Percentiles rank a stretch among this genome's conserved stretches.
Evolutionary conservation across 2,797 vertebrate species (phyloP).

Genomic region (Sparus aurata): DNA sequence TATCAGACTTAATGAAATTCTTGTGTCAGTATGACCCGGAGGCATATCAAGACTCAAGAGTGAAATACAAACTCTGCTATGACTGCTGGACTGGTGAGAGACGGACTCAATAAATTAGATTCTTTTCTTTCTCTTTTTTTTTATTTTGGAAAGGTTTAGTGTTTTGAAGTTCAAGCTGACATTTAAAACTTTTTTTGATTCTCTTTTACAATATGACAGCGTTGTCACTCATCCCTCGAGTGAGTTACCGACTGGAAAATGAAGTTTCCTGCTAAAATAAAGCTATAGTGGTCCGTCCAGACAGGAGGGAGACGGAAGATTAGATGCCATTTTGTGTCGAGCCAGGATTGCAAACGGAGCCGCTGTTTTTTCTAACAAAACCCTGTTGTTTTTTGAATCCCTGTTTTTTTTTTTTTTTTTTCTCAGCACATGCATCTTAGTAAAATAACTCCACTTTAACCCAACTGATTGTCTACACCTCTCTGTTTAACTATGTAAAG

Average conservation of each 20-base stretch:
- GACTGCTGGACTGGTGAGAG: neutral
- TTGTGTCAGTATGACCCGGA: neutral
- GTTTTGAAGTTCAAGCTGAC: slow-evolving; percentile 25
- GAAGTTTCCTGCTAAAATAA: neutral
- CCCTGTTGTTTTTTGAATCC: neutral
- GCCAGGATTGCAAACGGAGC: slow-evolving; percentile 14
- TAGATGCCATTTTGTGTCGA: slow-evolving; percentile 18
- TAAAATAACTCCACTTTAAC: neutral
- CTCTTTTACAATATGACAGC: slow-evolving; percentile 3
- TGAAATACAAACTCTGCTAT: slow-evolving; percentile 5
- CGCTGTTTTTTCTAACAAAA: slow-evolving; percentile 25
- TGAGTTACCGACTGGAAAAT: slow-evolving; percentile 13
- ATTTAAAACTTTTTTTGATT: slow-evolving; percentile 37
- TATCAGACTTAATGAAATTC: neutral
- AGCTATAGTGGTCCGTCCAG: slow-evolving; percentile 15
- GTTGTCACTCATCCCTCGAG: slow-evolving; percentile 13
- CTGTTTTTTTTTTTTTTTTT: too few relatives aligned
- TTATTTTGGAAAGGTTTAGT: neutral
- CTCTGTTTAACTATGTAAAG: neutral
- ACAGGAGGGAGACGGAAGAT: slow-evolving; percentile 24
- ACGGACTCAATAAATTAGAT: neutral
- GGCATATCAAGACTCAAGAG: neutral
- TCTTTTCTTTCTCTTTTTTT: too few relatives aligned
- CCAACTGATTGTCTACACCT: too few relatives aligned
- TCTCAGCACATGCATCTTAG: too few relatives aligned